phyloP scores from a whole-genome alignment of 2,113 vertebrate genomes.

The Variabilichromis moorii region DNA sequence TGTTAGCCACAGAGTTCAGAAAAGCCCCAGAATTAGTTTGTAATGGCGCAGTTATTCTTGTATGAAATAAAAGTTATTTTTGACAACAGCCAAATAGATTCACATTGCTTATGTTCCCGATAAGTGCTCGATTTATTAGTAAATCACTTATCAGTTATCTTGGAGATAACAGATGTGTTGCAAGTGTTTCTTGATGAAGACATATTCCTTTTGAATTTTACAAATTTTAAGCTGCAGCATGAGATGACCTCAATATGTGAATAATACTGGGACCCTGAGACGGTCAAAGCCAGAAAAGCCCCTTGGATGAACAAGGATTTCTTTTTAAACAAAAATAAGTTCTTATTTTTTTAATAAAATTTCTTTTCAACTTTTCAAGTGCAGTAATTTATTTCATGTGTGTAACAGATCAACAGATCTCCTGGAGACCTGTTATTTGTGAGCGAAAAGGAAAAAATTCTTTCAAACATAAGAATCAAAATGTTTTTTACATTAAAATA shows the following conservation, averaged over 20 bases:
- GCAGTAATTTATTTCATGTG: background rate
- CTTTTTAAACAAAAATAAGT: background rate
- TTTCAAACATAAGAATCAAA: background rate
- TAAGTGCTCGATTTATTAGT: background rate
- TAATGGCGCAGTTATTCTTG: background rate
- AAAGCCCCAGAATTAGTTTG: background rate
- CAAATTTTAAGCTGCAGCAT: background rate
- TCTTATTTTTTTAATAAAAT: background rate
- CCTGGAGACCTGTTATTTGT: background rate
- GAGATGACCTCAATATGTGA: background rate
- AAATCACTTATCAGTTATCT: background rate
- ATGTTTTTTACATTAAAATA: background rate
- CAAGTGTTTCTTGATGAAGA: background rate
- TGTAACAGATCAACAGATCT: background rate
- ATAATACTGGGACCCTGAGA: background rate
- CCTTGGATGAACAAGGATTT: background rate
- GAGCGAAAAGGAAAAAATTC: background rate
- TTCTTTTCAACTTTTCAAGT: background rate
- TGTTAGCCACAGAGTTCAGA: conserved; percentile 33
- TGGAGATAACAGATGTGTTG: background rate
- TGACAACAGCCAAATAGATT: background rate
- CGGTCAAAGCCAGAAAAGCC: background rate
- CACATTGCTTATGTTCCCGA: background rate
- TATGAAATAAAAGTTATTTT: background rate
- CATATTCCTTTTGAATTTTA: background rate